Conservation (phyloP, 92 coral and sea anemone species). For the Siderastrea siderea region DNA sequence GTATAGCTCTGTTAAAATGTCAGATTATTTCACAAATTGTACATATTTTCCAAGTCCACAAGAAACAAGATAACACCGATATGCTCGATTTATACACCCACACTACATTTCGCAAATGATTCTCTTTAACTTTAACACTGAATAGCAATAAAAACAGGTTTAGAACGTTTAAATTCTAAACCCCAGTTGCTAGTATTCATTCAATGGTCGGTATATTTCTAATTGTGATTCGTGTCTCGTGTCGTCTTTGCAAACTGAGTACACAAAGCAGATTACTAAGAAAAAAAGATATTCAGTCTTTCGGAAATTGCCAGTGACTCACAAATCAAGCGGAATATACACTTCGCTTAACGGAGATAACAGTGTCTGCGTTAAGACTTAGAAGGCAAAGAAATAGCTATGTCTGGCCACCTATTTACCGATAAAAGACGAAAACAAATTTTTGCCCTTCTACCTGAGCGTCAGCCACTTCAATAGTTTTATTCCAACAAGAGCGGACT, state of each 20-base stretch:
- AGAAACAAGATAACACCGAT: conserved; percentile 4
- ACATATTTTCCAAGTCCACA: conserved; percentile 19
- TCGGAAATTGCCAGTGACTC: neutral
- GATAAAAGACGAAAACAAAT: conserved; percentile 43
- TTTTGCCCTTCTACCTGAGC: conserved; percentile 41
- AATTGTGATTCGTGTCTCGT: neutral
- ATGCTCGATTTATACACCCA: neutral
- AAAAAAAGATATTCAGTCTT: neutral
- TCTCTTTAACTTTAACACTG: neutral
- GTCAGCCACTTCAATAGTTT: conserved; percentile 54
- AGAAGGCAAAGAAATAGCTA: neutral
- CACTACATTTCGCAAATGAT: too few relatives aligned
- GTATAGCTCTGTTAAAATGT: neutral
- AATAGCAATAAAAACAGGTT: neutral
- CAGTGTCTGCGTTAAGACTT: neutral
- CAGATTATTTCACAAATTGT: conserved; percentile 27
- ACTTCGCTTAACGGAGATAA: conserved; percentile 16
- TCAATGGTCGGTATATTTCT: too few relatives aligned
- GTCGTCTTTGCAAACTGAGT: conserved; percentile 5
- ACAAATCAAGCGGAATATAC: neutral
- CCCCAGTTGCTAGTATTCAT: neutral
- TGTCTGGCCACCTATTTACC: conserved; percentile 28
- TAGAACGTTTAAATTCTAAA: neutral
- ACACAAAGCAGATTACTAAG: neutral
- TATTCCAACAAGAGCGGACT: conserved; percentile 52